Conservation (phyloP, 1,140 invertebrate species). For the Pseudobourletiella spinata region DNA sequence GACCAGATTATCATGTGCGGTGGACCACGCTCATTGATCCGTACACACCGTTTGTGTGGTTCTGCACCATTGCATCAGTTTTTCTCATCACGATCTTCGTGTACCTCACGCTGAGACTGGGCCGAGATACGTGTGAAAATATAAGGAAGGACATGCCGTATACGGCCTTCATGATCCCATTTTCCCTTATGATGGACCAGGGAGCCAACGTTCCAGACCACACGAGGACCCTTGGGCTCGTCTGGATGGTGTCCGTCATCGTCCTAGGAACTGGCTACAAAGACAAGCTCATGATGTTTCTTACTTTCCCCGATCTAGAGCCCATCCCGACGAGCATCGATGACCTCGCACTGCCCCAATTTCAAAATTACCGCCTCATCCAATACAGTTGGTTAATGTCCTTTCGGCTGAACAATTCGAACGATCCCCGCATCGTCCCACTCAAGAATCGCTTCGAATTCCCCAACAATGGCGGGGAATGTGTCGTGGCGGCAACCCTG, state of each 20-base stretch:
- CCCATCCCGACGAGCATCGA: not conserved
- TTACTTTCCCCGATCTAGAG: not conserved
- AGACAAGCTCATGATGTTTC: not conserved
- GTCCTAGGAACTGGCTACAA: not conserved
- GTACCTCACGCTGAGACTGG: not conserved
- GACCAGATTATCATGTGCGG: not conserved
- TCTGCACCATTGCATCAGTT: not conserved
- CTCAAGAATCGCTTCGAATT: not conserved
- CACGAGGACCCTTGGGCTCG: not conserved
- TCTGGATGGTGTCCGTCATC: not conserved
- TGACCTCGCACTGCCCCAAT: not conserved
- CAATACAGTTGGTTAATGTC: not conserved
- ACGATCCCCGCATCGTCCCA: not conserved
- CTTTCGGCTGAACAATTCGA: not conserved
- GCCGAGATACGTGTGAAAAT: not conserved
- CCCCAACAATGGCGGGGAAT: not conserved
- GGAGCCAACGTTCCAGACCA: not conserved
- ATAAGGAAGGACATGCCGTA: not conserved
- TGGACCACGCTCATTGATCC: not conserved
- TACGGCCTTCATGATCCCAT: not conserved
- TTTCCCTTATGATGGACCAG: not conserved
- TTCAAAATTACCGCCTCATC: not conserved
- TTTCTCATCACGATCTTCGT: not conserved
- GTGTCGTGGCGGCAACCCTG: not conserved
- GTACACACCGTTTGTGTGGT: not conserved